These are phyloP conservation scores for Tribolium castaneum DNA, from an alignment of 1,140 invertebrate genomes.

Conservation along the genomic window DNA sequence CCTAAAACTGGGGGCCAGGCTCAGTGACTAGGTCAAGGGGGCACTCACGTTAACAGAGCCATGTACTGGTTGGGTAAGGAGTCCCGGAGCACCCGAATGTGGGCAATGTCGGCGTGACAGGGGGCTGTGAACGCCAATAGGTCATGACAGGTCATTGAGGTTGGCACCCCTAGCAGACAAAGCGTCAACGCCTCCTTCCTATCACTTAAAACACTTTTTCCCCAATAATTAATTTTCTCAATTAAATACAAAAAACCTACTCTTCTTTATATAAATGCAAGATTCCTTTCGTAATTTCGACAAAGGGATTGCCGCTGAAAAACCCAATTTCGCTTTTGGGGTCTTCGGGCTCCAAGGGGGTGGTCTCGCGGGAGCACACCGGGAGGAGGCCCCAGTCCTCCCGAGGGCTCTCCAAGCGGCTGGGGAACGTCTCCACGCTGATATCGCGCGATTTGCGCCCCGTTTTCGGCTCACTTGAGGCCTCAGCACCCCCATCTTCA, in stretches of 20 bases:
- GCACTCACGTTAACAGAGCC: conserved; percentile 85
- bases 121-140: conserved; percentile 95
- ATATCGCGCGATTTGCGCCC: conserved; percentile 72
- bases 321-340: conserved; percentile 80
- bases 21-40: background rate
- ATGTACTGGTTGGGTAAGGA: conserved; percentile 96
- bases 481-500: background rate
- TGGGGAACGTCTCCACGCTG: conserved; percentile 74
- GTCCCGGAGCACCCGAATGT: conserved; percentile 91
- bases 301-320: conserved; percentile 95
- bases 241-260: conserved; percentile 47
- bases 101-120: conserved; percentile 88
- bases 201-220: conserved; percentile 69
- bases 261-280: conserved; percentile 97
- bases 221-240: background rate
- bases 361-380: conserved; percentile 63
- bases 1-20: conserved; percentile 66
- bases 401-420: conserved; percentile 64
- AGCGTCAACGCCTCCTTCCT: conserved; percentile 85
- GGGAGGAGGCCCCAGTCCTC: conserved; percentile 65
- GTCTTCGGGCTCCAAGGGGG: conserved; percentile 63
- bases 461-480: conserved; percentile 28
- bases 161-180: conserved; percentile 92
- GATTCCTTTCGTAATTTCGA: conserved; percentile 96
- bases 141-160: conserved; percentile 93